A percentile compares a stretch with the other conserved stretches of the same genome.
phyloP scores from a whole-genome alignment of 30 jellyfish, hydroid and myxozoan species.

The Pseudorhiza aurosa region DNA sequence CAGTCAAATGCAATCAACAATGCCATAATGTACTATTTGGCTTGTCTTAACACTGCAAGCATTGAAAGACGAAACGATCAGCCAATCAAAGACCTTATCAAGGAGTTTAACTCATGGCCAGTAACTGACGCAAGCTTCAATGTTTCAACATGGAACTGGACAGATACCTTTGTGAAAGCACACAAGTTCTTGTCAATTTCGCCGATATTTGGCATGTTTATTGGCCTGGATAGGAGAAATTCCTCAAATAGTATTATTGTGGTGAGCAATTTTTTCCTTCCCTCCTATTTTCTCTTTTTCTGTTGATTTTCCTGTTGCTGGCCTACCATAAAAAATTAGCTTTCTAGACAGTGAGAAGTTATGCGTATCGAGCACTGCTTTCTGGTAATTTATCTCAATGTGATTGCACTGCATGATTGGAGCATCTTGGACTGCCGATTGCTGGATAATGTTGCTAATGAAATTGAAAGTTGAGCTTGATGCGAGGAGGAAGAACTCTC shows the following conservation, averaged over 20 bases:
- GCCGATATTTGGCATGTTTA: constrained; percentile 84
- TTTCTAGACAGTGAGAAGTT: too few species aligned
- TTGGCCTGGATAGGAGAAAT: constrained; percentile 81
- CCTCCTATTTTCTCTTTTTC: not conserved
- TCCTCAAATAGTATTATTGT: constrained; percentile 76
- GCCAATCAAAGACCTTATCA: constrained; percentile 76
- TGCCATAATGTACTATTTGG: constrained; percentile 78
- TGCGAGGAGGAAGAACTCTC: too few species aligned
- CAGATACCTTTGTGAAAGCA: constrained; percentile 41
- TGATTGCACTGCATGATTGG: not conserved
- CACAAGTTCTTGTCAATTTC: constrained; percentile 76
- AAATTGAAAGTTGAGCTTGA: too few species aligned
- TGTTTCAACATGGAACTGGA: constrained; percentile 78
- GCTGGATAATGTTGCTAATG: too few species aligned
- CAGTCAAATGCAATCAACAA: constrained; percentile 84
- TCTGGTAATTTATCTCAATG: not conserved
- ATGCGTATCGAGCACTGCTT: not conserved
- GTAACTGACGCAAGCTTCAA: constrained; percentile 78
- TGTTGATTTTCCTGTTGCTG: not conserved
- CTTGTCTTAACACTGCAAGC: constrained; percentile 80
- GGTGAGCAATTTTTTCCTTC: constrained; percentile 43
- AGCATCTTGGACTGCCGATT: too few species aligned
- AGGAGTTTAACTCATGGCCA: constrained; percentile 92
- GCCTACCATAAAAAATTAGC: not conserved
- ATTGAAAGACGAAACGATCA: constrained; percentile 77